phyloP scores from a whole-genome alignment of 2,888 invertebrate species.

The Pammene fasciana region DNA sequence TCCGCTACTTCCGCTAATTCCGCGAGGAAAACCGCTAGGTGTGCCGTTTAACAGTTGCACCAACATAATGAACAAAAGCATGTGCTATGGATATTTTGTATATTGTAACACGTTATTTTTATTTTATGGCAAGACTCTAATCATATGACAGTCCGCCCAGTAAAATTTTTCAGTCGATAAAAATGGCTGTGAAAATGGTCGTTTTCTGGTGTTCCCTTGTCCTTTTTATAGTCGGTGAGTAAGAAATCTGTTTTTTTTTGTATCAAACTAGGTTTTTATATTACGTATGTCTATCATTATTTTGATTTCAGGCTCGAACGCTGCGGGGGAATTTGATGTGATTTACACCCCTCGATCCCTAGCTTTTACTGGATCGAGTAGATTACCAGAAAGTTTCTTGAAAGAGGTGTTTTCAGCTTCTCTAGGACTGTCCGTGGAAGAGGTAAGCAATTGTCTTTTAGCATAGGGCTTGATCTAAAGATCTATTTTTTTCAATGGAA shows the following conservation, averaged over 20 bases:
- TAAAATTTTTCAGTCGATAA: slow-evolving; percentile 49
- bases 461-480: background rate
- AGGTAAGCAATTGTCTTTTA: slow-evolving; percentile 69
- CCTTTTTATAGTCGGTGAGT: slow-evolving; percentile 71
- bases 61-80: slow-evolving; percentile 28
- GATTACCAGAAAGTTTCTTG: slow-evolving; percentile 85
- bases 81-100: slow-evolving; percentile 23
- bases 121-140: slow-evolving; percentile 61
- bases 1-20: too few species aligned
- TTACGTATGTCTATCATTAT: slow-evolving; percentile 8
- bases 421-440: slow-evolving; percentile 88
- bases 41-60: slow-evolving; percentile 8
- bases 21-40: too few species aligned
- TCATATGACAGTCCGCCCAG: slow-evolving; percentile 75
- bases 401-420: slow-evolving; percentile 88
- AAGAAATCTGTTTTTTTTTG: background rate
- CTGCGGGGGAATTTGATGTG: slow-evolving; percentile 86
- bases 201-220: slow-evolving; percentile 70
- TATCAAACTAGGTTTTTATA: background rate
- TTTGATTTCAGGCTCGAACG: slow-evolving; percentile 73
- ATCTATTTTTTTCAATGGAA: background rate
- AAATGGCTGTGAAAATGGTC: slow-evolving; percentile 73
- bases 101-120: slow-evolving; percentile 44
- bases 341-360: slow-evolving; percentile 87
- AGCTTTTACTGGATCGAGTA: slow-evolving; percentile 86